Conservation (phyloP, 2,888 invertebrate genomes). For the Odontocolon sp. region DNA sequence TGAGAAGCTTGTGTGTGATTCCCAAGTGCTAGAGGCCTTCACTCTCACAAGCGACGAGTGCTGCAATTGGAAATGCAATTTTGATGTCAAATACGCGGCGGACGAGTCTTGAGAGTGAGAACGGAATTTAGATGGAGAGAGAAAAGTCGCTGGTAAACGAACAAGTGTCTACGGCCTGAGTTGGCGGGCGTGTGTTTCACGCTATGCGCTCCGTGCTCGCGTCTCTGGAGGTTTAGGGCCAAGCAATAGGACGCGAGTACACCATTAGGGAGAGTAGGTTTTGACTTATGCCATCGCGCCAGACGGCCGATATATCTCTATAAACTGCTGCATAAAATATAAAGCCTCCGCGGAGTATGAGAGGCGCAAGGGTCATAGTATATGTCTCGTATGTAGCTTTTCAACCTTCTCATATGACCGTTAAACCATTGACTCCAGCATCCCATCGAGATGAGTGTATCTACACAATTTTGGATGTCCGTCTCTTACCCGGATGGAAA, state of each 20-base stretch:
- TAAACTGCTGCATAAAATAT: conserved; percentile 77
- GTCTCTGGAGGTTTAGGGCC: conserved; percentile 57
- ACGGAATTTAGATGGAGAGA: conserved; percentile 6
- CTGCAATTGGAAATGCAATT: conserved; percentile 73
- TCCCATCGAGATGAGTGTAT: too few relatives aligned
- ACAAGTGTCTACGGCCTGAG: conserved; percentile 29
- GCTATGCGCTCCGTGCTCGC: background rate
- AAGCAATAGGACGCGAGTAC: conserved; percentile 55
- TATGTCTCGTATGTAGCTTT: too few relatives aligned
- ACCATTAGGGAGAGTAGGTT: conserved; percentile 79
- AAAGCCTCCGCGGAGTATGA: conserved; percentile 54
- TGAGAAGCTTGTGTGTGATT: conserved; percentile 30
- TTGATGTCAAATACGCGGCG: conserved; percentile 67
- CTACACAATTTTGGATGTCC: too few relatives aligned
- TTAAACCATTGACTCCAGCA: too few relatives aligned
- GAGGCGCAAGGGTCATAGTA: too few relatives aligned
- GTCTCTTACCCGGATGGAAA: too few relatives aligned
- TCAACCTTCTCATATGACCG: too few relatives aligned
- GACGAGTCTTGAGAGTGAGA: conserved; percentile 15
- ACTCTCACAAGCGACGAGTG: conserved; percentile 13
- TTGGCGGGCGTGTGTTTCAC: conserved; percentile 25
- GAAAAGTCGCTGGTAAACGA: conserved; percentile 36
- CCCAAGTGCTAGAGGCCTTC: background rate
- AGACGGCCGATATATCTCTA: conserved; percentile 75
- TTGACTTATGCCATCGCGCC: conserved; percentile 77